Percentiles rank a stretch among this genome's conserved stretches.
These are phyloP conservation scores for Corythoichthys intestinalis DNA, from an alignment of 2,113 vertebrate species.

Conservation along the genomic window DNA sequence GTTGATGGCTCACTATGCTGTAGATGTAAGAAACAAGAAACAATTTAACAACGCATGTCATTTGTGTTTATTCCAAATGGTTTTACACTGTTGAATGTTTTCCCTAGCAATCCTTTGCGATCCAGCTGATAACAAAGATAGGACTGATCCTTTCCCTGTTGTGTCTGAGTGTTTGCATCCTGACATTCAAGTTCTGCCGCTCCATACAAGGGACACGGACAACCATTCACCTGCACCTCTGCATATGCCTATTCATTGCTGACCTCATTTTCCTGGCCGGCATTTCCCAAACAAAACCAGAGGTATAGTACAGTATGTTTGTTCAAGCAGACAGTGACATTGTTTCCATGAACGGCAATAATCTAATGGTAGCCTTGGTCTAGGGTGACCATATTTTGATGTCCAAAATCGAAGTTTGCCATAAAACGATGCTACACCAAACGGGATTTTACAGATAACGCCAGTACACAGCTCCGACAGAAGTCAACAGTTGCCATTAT, in stretches of 20 bases:
- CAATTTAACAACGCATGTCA: background rate
- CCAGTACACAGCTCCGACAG: too few relatives aligned
- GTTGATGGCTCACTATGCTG: constrained; percentile 79
- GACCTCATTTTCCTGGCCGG: constrained; percentile 79
- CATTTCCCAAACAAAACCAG: constrained; percentile 58
- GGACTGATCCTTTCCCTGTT: constrained; percentile 77
- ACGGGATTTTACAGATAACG: too few relatives aligned
- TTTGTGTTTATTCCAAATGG: background rate
- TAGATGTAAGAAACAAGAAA: constrained; percentile 67
- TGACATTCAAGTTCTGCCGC: constrained; percentile 81
- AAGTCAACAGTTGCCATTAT: too few relatives aligned
- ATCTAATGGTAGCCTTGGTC: background rate
- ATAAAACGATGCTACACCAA: too few relatives aligned
- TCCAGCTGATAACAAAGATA: constrained; percentile 74
- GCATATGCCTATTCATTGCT: constrained; percentile 80
- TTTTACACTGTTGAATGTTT: background rate
- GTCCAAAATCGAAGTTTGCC: too few relatives aligned
- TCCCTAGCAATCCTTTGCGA: constrained; percentile 64
- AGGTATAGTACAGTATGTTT: constrained; percentile 39
- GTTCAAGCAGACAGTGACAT: constrained; percentile 16
- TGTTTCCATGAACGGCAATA: background rate
- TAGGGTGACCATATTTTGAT: too few relatives aligned
- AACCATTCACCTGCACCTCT: constrained; percentile 85
- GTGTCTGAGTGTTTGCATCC: constrained; percentile 77
- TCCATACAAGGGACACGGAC: constrained; percentile 82